Conservation (phyloP, 2,888 invertebrate species). For the Drosophila pegasa region DNA sequence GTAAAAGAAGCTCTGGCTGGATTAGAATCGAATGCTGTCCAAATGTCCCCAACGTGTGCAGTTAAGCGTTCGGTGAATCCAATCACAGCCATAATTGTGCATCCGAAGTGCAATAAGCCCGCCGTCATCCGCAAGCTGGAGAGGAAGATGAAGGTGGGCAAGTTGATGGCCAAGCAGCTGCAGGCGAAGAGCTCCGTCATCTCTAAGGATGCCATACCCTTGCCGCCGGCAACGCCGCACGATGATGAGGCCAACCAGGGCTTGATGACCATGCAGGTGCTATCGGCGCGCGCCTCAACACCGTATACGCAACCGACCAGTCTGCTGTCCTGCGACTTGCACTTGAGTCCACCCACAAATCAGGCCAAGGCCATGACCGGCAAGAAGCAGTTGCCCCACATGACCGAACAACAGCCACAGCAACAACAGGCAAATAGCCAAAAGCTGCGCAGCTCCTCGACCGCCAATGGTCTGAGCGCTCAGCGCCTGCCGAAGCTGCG, state of each 20-base stretch:
- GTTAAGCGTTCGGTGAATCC: conserved; percentile 13
- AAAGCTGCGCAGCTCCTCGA: conserved; percentile 3
- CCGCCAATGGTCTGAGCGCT: background rate
- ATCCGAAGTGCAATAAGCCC: conserved; percentile 62
- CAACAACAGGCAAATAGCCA: background rate
- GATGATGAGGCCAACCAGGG: conserved; percentile 76
- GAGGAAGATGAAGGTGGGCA: conserved; percentile 58
- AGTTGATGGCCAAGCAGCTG: conserved; percentile 58
- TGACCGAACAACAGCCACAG: background rate
- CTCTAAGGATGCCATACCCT: conserved; percentile 68
- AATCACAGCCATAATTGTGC: conserved; percentile 49
- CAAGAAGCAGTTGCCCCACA: conserved; percentile 16
- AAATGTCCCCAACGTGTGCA: conserved; percentile 47
- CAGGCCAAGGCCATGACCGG: background rate
- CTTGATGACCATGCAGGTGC: conserved; percentile 70
- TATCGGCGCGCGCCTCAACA: conserved; percentile 82
- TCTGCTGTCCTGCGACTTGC: conserved; percentile 75
- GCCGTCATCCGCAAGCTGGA: conserved; percentile 52
- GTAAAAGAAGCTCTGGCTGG: conserved; percentile 32
- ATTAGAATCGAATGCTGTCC: conserved; percentile 34
- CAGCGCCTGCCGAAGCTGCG: conserved; percentile 40
- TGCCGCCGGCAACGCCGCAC: conserved; percentile 45
- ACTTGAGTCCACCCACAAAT: conserved; percentile 58
- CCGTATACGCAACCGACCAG: conserved; percentile 76
- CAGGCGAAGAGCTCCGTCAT: conserved; percentile 38